phyloP scores from a whole-genome alignment of 2,888 invertebrate genomes.

The Pristionchus fissidentatus region DNA sequence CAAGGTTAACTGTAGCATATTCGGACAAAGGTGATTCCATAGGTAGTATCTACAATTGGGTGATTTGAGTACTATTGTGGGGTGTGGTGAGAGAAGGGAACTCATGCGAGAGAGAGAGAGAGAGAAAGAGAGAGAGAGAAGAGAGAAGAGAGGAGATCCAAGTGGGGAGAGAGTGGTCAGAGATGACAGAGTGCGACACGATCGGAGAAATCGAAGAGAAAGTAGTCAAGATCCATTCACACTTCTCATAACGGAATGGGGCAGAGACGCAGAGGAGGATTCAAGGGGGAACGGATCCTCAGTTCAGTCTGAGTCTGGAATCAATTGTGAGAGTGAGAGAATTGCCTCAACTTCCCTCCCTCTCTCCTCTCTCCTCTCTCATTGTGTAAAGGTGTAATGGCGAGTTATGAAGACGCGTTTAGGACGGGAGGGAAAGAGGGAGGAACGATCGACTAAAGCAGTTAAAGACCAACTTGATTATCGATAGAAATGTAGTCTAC shows the following conservation, averaged over 20 bases:
- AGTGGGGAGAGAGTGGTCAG: slow-evolving; percentile 41
- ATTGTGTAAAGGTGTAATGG: slow-evolving; percentile 40
- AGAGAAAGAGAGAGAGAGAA: slow-evolving; percentile 47
- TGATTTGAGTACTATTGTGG: background rate
- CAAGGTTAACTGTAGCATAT: no score
- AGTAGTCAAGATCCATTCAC: background rate
- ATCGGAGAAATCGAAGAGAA: slow-evolving; percentile 17
- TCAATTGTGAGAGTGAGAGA: background rate
- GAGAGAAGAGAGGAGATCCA: background rate
- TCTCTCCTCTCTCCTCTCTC: background rate
- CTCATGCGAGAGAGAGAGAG: slow-evolving; percentile 24
- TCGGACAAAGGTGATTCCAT: no score
- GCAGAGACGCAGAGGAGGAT: slow-evolving; percentile 17
- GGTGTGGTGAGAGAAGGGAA: slow-evolving; percentile 28
- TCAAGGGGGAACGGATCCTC: background rate
- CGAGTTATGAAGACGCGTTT: slow-evolving; percentile 9
- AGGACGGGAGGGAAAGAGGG: background rate
- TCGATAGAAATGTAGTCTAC: background rate
- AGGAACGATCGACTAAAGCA: background rate
- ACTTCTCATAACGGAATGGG: background rate
- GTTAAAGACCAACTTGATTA: background rate
- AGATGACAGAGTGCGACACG: background rate
- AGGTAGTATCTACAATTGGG: background rate
- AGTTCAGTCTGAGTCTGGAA: no score
- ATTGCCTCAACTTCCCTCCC: background rate